Evolutionary conservation across 2,113 vertebrate species (phyloP), one percentile per base, ranked within the genome.

Genomic region (Muscicapa adusta): DNA sequence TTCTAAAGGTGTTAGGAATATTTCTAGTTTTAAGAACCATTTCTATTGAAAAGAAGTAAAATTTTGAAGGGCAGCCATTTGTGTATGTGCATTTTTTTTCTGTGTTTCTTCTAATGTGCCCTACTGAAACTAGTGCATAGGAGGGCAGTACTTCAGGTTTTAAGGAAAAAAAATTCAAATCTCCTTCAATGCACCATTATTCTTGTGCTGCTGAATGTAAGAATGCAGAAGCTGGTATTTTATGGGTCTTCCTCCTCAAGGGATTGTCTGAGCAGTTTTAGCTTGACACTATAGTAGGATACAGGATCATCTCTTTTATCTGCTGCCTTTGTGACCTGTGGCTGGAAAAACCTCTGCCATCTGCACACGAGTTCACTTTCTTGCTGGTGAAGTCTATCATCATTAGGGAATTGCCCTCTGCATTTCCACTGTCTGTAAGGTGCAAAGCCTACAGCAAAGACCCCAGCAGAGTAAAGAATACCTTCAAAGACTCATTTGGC

Each of bases 1-100:
- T 96, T 96, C 85, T 95, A 78, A 75, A 89, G 47, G 48, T 72
- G 74, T 58, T 83, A 89, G 66, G 71, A 85, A 74, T 91, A 96
- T 91, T 53, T 88, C 14, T 67, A 8, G 26, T 38, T 92, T 58
- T 84, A 96, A 96, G 60, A 96, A 73, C 23, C 43, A 20, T 76
- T 89, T 82, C 38, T 54, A 53, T n/a, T 78, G 12, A 72, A 87
- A 89, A 70, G 16, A 51, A 61, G 8, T 0, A 92, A 68, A 45
- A 28, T 33, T 53, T 54, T 50, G 43, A 88, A 71, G 6, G 18
- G 33, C 10, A 60, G 4, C 4, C 4, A 51, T 74, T 25, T 29
- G 12, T 8, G 1, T 16, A 36, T 11, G 2, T 22, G 10, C 15
- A 91, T 34, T 43, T 54, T 62, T 62, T 70, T 45, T 62, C 4